Evolutionary conservation across 1,140 invertebrate genomes (phyloP).

Genomic region (Mercenaria mercenaria): DNA sequence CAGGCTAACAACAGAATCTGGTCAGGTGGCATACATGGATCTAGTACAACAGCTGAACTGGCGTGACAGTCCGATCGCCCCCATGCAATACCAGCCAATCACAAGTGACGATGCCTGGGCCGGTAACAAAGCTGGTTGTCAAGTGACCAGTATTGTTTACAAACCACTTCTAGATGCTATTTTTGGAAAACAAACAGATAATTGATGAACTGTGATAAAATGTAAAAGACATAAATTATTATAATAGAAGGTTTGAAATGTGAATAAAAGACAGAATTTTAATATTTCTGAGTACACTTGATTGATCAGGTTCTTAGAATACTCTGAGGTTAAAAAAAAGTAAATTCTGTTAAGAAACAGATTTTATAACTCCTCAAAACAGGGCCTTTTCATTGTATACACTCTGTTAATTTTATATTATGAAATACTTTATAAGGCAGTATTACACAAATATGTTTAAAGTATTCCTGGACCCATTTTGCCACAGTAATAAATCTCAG

Average conservation of each 20-base stretch:
- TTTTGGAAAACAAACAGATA: conserved; percentile 70
- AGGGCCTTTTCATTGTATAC: no score
- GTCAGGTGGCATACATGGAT: conserved; percentile 75
- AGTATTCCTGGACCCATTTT: no score
- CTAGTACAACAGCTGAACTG: conserved; percentile 82
- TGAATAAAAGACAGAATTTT: not conserved
- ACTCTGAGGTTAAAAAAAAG: no score
- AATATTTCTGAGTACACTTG: no score
- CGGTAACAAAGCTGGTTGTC: conserved; percentile 73
- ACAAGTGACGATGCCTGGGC: conserved; percentile 75
- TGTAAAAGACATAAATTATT: not conserved
- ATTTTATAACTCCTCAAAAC: no score
- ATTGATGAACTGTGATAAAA: conserved; percentile 23
- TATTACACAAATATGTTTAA: no score
- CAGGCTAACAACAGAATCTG: conserved; percentile 75
- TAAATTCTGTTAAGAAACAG: no score
- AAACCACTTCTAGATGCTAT: conserved; percentile 76
- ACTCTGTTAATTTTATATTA: no score
- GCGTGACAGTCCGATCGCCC: conserved; percentile 80
- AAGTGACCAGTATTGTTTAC: conserved; percentile 76
- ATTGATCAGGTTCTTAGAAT: no score
- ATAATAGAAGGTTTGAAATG: not conserved
- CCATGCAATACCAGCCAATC: conserved; percentile 76
- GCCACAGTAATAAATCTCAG: no score
- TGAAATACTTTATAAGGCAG: no score